These are phyloP conservation scores for Chrysomallon squamiferum DNA, from an alignment of 1,140 invertebrate species.

Conservation along the genomic window DNA sequence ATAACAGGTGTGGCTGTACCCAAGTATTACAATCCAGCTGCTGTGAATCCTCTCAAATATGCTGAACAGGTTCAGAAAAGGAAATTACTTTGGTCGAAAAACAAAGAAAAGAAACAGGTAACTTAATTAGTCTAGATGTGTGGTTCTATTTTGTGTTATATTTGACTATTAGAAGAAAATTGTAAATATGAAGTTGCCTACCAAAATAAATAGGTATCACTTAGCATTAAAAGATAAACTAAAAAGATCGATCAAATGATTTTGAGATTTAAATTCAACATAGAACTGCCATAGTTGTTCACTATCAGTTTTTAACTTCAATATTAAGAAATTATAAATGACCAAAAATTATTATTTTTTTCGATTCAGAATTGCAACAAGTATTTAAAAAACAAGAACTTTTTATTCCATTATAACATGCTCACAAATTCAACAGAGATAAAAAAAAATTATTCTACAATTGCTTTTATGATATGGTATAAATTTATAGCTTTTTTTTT, in stretches of 20 bases:
- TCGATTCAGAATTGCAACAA: too few species aligned
- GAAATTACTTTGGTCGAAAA: constrained; percentile 80
- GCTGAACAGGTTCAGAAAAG: constrained; percentile 89
- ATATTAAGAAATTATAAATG: too few species aligned
- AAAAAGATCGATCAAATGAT: not conserved
- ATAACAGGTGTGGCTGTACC: constrained; percentile 62
- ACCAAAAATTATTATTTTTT: too few species aligned
- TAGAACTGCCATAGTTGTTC: too few species aligned
- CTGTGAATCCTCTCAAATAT: constrained; percentile 81
- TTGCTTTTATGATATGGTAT: too few species aligned
- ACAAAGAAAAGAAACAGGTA: constrained; percentile 66
- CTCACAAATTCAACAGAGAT: too few species aligned
- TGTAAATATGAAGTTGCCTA: not conserved
- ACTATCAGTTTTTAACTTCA: too few species aligned
- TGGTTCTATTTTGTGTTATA: not conserved
- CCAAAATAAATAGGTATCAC: not conserved
- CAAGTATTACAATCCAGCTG: constrained; percentile 82
- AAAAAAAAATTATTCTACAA: too few species aligned
- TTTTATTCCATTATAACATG: too few species aligned
- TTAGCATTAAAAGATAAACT: not conserved
- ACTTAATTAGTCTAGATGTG: not conserved
- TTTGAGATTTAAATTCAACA: too few species aligned
- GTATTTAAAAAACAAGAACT: too few species aligned
- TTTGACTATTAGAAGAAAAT: not conserved
- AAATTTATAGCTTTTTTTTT: too few species aligned